Evolutionary conservation across 1,140 invertebrate genomes (phyloP), one percentile per base, ranked within the genome.

Genomic region (Nylanderia fulva): DNA sequence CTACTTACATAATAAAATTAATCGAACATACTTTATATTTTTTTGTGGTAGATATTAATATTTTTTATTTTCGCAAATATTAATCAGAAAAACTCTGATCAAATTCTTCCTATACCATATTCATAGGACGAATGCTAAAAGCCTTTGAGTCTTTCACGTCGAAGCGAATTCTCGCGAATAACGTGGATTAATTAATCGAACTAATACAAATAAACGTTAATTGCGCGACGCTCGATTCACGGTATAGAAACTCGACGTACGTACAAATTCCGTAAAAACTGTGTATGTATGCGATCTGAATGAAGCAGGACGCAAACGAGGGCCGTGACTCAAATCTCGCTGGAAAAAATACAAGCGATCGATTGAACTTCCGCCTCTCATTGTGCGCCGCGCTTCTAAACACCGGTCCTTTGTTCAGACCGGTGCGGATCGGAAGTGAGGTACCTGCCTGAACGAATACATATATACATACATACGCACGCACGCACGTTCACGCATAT

Each of bases 311-410:
- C 8, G n/a, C 21, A 54, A 68, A 54, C 48, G 52, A 42, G 64
- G 27, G 8, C 48, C 52, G 52, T 36, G 42, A 36, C 48, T 72
- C 39, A 27, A 83, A 45, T 74, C 36, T 15, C 27, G 15, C 42
- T 33, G 29, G 56, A 85, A 68, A 33, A 68, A 84, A 80, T 39
- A 80, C 21, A 3, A 6, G 42, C 63, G 63, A 85, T 82, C 52
- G 87, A 87, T 87, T 52, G n/a, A 36, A 75, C 77, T 85, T 87
- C 89, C 87, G 83, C 72, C 66, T 13, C 36, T 77, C 74, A 79
- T 85, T 87, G 77, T 88, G n/a, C 5, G 15, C 5, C 15, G n/a
- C 56, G n/a, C 54, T 42, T 21, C 80, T 75, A 85, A 66, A 77
- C 66, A 39, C 36, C 77, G 74, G 60, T 27, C 52, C 66, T 76